A percentile compares a stretch with the other conserved stretches of the same genome.
phyloP scores from a whole-genome alignment of 35 echinoderm and acorn worm species.

The Antedon bifida region DNA sequence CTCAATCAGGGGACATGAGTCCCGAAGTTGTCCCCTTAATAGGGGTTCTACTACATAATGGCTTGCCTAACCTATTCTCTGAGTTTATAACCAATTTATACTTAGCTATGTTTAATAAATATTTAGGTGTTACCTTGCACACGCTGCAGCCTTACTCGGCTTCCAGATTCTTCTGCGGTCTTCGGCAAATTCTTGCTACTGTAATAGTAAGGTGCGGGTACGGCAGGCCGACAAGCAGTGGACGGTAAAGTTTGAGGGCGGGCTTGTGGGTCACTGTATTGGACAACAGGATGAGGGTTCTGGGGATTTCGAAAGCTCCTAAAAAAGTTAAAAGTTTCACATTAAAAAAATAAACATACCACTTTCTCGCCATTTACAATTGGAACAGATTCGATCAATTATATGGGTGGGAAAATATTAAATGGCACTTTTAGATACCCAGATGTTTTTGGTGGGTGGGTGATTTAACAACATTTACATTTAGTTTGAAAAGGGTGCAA shows the following conservation, averaged over 20 bases:
- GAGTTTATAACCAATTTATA: too few relatives aligned
- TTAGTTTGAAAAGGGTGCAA: too few relatives aligned
- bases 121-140: conserved; percentile 42
- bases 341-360: neutral
- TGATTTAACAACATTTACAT: too few relatives aligned
- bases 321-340: neutral
- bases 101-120: too few relatives aligned
- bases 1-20: too few relatives aligned
- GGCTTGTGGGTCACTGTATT: conserved; percentile 48
- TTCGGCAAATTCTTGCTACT: conserved; percentile 44
- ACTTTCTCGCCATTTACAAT: conserved; percentile 3
- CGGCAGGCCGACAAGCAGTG: conserved; percentile 29
- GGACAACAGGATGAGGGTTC: conserved; percentile 79
- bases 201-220: conserved; percentile 92
- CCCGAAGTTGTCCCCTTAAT: too few relatives aligned
- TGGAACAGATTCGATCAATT: neutral
- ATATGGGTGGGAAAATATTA: too few relatives aligned
- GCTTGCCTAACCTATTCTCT: too few relatives aligned
- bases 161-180: conserved; percentile 51
- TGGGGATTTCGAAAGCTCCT: conserved; percentile 87
- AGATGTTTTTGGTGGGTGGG: too few relatives aligned
- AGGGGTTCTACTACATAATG: too few relatives aligned
- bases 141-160: conserved; percentile 44
- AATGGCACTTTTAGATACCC: too few relatives aligned
- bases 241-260: conserved; percentile 18